A percentile compares a stretch with the other conserved stretches of the same genome.
Conservation (phyloP, 2,888 invertebrate genomes). For the Agapostemon virescens region DNA sequence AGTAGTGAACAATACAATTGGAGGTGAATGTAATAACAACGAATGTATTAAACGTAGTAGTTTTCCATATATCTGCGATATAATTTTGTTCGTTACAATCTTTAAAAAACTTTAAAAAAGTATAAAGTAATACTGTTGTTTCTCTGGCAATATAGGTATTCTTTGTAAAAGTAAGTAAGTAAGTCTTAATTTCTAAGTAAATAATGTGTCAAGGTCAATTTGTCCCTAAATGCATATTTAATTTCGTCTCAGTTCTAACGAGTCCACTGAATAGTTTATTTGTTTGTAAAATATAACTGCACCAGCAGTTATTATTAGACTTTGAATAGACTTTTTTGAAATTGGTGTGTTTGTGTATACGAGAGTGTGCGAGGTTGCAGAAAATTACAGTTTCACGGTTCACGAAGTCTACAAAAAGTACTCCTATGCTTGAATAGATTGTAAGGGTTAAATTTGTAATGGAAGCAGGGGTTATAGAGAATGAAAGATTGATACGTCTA, state of each 20-base stretch:
- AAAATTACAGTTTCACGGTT: not conserved
- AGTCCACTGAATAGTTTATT: not conserved
- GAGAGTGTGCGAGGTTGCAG: not conserved
- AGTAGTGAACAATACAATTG: not conserved
- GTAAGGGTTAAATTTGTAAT: not conserved
- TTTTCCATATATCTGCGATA: not conserved
- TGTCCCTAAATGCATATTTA: not conserved
- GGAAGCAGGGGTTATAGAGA: not conserved
- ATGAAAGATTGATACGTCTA: not conserved
- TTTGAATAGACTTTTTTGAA: not conserved
- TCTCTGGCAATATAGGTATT: not conserved
- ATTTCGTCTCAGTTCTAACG: not conserved
- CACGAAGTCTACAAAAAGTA: not conserved
- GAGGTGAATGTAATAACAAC: not conserved
- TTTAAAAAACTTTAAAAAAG: not conserved
- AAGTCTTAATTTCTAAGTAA: too few species aligned
- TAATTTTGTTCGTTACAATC: not conserved
- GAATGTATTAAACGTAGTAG: too few species aligned
- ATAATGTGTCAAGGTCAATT: too few species aligned
- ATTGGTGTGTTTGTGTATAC: too few species aligned
- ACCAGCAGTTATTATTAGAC: not conserved
- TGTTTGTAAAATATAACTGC: not conserved
- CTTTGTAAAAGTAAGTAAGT: too few species aligned
- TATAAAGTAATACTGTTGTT: not conserved
- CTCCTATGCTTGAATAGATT: not conserved